Evolutionary conservation across 2,888 invertebrate species (phyloP).

Genomic region (Theretra japonica): DNA sequence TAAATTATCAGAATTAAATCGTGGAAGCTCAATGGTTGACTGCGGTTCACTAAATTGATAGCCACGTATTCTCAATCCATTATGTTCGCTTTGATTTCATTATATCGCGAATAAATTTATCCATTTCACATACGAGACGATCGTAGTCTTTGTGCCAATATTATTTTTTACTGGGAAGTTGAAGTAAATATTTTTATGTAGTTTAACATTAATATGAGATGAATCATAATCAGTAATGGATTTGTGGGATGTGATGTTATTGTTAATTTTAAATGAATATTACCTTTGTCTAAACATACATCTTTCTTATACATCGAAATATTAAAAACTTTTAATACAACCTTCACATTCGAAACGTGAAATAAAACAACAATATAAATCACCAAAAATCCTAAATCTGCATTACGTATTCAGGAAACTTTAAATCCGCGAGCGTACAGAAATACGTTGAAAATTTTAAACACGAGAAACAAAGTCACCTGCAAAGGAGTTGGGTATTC

Average conservation of each 20-base stretch:
- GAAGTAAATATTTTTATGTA: no score
- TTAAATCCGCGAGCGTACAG: slow-evolving; percentile 66
- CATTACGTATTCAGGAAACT: slow-evolving; percentile 63
- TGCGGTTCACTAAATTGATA: slow-evolving; percentile 72
- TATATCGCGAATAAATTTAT: slow-evolving; percentile 10
- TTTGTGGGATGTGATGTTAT: no score
- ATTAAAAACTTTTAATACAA: neutral
- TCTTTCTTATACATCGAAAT: no score
- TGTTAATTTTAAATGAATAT: no score
- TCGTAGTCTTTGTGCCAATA: neutral
- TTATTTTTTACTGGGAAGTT: neutral
- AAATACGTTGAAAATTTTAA: slow-evolving; percentile 61
- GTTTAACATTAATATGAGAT: no score
- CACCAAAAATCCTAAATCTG: slow-evolving; percentile 55
- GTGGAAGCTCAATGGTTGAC: slow-evolving; percentile 58
- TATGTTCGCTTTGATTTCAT: slow-evolving; percentile 47
- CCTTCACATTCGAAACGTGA: slow-evolving; percentile 34
- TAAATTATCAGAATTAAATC: slow-evolving; percentile 75
- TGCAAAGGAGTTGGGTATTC: slow-evolving; percentile 74
- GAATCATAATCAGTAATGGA: no score
- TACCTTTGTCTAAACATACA: no score
- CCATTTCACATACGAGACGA: neutral
- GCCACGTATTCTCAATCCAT: slow-evolving; percentile 61
- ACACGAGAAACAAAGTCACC: slow-evolving; percentile 73
- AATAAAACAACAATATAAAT: slow-evolving; percentile 55